Evolutionary conservation across 92 coral and sea anemone genomes (phyloP), one percentile per base, ranked within the genome.

Genomic region (Epizoanthus stellaris): DNA sequence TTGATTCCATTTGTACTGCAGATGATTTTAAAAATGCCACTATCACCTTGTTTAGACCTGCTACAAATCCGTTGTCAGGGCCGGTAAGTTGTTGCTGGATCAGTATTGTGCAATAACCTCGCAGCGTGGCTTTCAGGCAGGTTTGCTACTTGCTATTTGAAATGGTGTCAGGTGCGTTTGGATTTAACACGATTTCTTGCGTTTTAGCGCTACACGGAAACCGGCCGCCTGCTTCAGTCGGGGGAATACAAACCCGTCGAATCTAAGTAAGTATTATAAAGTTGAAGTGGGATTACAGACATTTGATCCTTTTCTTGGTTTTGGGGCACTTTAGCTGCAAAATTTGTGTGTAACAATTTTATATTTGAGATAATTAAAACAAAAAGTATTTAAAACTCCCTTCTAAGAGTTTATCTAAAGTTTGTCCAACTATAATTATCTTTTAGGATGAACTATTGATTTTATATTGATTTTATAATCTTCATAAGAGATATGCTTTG

Each of bases 11-110:
- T 87, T 68, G 59, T 39, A 59, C 91, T 92, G 38, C 94, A 97
- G 99, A 88, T 12, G 99, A 97, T 76, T 97, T 97, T 82, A 93
- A 87, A 57, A 88, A 87, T 60, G 94, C 95, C 15, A 87, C 98
- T 2, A 93, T 97, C 65, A 95, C 98, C 17, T 88, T 97, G 88
- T 97, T 95, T 88, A 88, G 89, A 76, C 98, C 95, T 43, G 93
- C 99, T 47, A 92, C 92, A 11, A 89, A 76, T 15, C 93, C 97
- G 67, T 86, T 97, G 89, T 92, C 96, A 84, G 98, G 98, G 82
- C 82, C 95, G 86, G 99, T 97, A 85, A 95, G 98, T 87, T 52
- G 66, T 16, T 36, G 15, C 36, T 30, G 36, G 2, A 30, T 30
- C 36, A 30, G 56, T 52, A 11, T 52, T 52, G 56, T 9, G 56